phyloP scores from a whole-genome alignment of 2,113 vertebrate genomes.

The Orthochromis malagaraziensis region DNA sequence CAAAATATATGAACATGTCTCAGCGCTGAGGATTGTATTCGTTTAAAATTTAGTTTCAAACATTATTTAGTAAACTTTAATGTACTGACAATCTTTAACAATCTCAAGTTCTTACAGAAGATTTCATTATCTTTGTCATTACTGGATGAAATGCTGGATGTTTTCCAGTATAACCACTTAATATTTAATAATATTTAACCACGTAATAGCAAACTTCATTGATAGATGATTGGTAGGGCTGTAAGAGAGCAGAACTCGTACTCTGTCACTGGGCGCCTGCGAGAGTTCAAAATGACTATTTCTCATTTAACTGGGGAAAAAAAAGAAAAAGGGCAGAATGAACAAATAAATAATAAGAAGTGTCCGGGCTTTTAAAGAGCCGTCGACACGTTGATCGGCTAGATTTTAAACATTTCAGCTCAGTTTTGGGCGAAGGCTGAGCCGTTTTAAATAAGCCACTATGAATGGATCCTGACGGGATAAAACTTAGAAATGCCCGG shows the following conservation, averaged over 20 bases:
- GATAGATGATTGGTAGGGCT: neutral
- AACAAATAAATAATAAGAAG: neutral
- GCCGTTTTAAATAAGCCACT: rapidly evolving
- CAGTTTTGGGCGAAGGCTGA: neutral
- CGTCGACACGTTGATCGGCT: rapidly evolving
- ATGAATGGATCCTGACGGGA: neutral
- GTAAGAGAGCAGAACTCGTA: neutral
- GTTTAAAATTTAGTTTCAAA: neutral
- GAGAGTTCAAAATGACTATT: neutral
- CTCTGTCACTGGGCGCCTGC: rapidly evolving
- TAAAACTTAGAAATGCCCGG: neutral
- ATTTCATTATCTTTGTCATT: neutral
- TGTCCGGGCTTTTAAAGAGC: rapidly evolving
- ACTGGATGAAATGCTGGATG: neutral
- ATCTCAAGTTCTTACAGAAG: neutral
- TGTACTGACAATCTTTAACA: neutral
- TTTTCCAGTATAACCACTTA: neutral
- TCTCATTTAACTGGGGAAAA: neutral
- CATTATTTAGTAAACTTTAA: neutral
- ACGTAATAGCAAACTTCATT: neutral
- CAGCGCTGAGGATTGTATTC: neutral
- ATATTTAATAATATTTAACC: neutral
- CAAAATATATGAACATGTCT: rapidly evolving
- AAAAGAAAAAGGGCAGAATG: neutral
- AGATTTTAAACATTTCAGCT: neutral